phyloP scores from a whole-genome alignment of 2,888 invertebrate species.

The Papilio demoleus region DNA sequence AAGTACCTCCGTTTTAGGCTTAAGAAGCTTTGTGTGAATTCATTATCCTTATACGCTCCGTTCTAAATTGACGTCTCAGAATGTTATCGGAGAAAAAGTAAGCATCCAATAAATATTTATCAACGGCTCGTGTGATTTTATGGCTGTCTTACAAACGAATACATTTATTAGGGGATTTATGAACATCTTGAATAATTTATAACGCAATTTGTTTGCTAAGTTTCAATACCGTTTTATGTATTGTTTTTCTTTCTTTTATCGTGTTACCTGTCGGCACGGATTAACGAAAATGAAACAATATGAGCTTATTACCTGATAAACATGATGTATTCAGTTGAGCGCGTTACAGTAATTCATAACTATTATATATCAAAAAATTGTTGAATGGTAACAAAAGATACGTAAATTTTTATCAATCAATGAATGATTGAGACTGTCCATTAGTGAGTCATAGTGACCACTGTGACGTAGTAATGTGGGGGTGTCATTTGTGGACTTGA shows the following conservation, averaged over 20 bases:
- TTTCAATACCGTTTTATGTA: slow-evolving; percentile 7
- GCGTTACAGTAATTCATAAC: too few relatives aligned
- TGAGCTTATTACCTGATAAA: too few relatives aligned
- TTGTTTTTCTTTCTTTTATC: not conserved
- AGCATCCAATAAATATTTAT: slow-evolving; percentile 40
- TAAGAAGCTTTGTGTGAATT: slow-evolving; percentile 35
- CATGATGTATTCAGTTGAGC: too few relatives aligned
- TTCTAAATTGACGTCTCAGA: slow-evolving; percentile 24
- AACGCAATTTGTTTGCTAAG: slow-evolving; percentile 25
- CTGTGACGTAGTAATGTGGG: not conserved
- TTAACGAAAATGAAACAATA: too few relatives aligned
- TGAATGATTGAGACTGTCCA: not conserved
- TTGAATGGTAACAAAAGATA: too few relatives aligned
- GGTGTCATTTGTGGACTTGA: not conserved
- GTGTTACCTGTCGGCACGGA: not conserved
- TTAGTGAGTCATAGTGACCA: slow-evolving; percentile 16
- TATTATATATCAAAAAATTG: too few relatives aligned
- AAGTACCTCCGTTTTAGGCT: slow-evolving; percentile 8
- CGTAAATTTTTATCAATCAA: too few relatives aligned
- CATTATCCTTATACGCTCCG: slow-evolving; percentile 34
- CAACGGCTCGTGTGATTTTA: slow-evolving; percentile 38
- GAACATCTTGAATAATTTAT: slow-evolving; percentile 37
- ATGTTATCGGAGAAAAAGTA: slow-evolving; percentile 32
- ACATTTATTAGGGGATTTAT: slow-evolving; percentile 36
- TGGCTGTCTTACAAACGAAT: slow-evolving; percentile 36